Evolutionary conservation across 2,888 invertebrate species (phyloP).

Genomic region (Oscheius sp.): DNA sequence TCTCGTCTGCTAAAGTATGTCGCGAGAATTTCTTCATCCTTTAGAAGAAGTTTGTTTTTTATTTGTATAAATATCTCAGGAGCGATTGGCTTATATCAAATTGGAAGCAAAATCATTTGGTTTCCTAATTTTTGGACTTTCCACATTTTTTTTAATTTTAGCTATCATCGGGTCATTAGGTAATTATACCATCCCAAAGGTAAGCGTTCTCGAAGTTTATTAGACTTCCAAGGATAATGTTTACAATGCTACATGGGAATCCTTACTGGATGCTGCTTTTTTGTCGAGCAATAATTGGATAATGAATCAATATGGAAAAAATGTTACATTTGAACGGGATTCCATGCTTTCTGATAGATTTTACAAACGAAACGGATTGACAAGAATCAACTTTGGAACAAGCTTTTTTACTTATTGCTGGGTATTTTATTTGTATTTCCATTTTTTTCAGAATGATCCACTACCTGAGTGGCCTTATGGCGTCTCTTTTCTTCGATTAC

Average conservation of each 20-base stretch:
- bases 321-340: conserved; percentile 16
- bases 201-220: background rate
- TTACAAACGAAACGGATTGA: background rate
- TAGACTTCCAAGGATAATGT: background rate
- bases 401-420: conserved; percentile 5
- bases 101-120: background rate
- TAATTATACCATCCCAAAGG: background rate
- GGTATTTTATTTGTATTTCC: background rate
- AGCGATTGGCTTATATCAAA: background rate
- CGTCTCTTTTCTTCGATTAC: background rate
- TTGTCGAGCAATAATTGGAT: background rate
- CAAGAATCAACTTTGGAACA: conserved; percentile 1
- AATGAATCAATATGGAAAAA: conserved; percentile 1
- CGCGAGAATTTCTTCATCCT: background rate
- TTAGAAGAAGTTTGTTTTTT: background rate
- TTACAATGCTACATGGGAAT: conserved; percentile 11
- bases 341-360: background rate
- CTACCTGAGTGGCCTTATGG: background rate
- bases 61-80: background rate
- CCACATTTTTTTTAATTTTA: background rate
- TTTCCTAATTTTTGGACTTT: background rate
- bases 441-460: background rate
- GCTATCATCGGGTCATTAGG: background rate
- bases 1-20: too few relatives aligned
- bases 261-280: background rate